Base-by-base conservation (phyloP, 2,888 invertebrate genomes). In the Notocelia uddmanniana region DNA sequence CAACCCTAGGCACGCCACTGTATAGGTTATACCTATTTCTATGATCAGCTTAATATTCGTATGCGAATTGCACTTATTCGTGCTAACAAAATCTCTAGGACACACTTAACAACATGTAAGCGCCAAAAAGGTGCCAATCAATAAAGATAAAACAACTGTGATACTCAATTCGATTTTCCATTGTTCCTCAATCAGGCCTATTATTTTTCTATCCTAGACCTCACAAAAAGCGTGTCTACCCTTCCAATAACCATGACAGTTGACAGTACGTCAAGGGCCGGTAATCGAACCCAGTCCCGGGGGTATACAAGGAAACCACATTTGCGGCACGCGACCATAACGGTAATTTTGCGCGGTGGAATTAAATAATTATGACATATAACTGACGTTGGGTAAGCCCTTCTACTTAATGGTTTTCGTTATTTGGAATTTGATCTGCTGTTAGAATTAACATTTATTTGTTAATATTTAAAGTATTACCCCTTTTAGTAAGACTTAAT, bases 231-330 rank as follows among this genome's bases (percentile, higher is more conserved):
- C 31, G 31, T 34, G 58, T 21, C 59, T 73, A 60, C 76, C 73
- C 69, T 63, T 67, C 55, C 60, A 67, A 68, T 55, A 57, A 55
- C 59, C 69, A 60, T 70, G 60, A 62, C 69, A 70, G 62, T 31
- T 69, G 54, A 45, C 58, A 59, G 54, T 62, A 63, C 59, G 69
- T 67, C 69, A 67, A 55, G 69, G 67, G 71, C 54, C 79, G 77
- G 83, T 79, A 80, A 82, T 80, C 82, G 83, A 84, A 80, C 84
- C 82, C 79, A 68, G 73, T 84, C 89, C 88, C 89, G 41, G 13
- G 87, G 77, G 89, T 74, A 76, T 86, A 89, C 89, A 89, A 68
- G 71, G 84, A 85, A 87, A 88, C 87, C 86, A 79, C 90, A 89
- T 89, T 89, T 86, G 83, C 76, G 80, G 75, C 83, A 81, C 83